Conservation (phyloP, 2,888 invertebrate species). For the Ormyrus nitidulus region DNA sequence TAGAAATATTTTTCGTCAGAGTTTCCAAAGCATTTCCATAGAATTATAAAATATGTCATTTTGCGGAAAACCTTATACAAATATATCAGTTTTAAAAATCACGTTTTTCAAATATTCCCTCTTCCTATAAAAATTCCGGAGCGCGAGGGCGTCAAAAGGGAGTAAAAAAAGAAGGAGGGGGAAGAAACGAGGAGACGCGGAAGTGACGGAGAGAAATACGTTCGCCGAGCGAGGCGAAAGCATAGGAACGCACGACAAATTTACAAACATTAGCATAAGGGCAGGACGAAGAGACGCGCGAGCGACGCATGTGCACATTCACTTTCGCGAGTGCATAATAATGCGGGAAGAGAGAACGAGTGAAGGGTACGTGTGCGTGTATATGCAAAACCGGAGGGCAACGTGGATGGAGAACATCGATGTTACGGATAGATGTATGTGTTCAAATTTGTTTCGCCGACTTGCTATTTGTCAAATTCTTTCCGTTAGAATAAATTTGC, state of each 20-base stretch:
- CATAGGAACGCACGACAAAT: constrained; percentile 20
- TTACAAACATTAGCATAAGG: constrained; percentile 49
- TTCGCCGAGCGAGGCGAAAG: background rate
- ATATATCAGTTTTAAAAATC: too few relatives aligned
- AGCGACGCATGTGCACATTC: background rate
- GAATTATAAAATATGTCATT: too few relatives aligned
- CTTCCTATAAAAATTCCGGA: too few relatives aligned
- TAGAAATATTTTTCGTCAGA: too few relatives aligned
- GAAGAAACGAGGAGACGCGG: background rate
- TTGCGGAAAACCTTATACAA: too few relatives aligned
- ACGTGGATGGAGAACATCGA: background rate
- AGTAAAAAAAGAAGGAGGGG: background rate
- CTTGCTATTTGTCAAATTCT: too few relatives aligned
- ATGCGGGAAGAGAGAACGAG: constrained; percentile 7
- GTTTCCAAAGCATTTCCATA: too few relatives aligned
- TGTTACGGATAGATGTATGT: background rate
- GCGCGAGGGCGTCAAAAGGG: background rate
- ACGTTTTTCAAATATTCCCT: too few relatives aligned
- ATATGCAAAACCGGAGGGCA: constrained; percentile 14
- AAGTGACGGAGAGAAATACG: background rate
- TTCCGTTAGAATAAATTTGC: too few relatives aligned
- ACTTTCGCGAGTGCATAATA: constrained; percentile 30
- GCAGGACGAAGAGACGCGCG: background rate
- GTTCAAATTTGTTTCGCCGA: background rate
- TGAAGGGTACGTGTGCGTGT: background rate